Percentiles rank a stretch among this genome's conserved stretches.
These are phyloP conservation scores for Rhamnusium bicolor DNA, from an alignment of 2,888 invertebrate species.

Conservation along the genomic window DNA sequence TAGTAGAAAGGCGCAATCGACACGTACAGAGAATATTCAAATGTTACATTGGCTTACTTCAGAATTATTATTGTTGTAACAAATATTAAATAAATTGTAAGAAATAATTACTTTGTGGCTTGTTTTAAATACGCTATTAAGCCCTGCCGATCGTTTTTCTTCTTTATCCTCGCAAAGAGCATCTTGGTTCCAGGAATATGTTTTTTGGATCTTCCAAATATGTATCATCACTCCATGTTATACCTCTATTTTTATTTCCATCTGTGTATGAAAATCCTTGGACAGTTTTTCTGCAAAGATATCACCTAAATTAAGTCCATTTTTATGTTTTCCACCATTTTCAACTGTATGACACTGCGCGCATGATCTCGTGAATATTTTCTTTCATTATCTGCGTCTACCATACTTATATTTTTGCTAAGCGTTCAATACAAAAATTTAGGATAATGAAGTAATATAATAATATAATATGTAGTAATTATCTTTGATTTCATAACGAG, in stretches of 20 bases:
- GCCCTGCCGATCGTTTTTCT: constrained; percentile 77
- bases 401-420: constrained; percentile 64
- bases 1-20: too few species aligned
- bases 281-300: constrained; percentile 73
- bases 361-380: constrained; percentile 78
- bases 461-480: too few species aligned
- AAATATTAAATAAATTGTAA: background rate
- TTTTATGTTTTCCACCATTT: constrained; percentile 78
- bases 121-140: constrained; percentile 77
- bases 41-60: too few species aligned
- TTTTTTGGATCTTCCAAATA: constrained; percentile 83
- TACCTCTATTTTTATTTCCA: constrained; percentile 74
- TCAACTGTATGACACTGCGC: constrained; percentile 81
- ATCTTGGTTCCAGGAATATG: constrained; percentile 85
- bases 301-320: constrained; percentile 81
- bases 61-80: background rate
- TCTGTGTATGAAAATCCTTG: constrained; percentile 76
- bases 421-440: background rate
- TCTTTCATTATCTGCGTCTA: constrained; percentile 79
- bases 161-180: constrained; percentile 83
- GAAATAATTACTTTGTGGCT: background rate
- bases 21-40: too few species aligned
- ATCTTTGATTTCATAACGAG: too few species aligned
- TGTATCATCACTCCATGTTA: constrained; percentile 78
- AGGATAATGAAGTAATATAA: too few species aligned